Percentiles rank a stretch among this genome's conserved stretches.
Conservation (phyloP, 2,113 vertebrate species). For the Mirza zaza region DNA sequence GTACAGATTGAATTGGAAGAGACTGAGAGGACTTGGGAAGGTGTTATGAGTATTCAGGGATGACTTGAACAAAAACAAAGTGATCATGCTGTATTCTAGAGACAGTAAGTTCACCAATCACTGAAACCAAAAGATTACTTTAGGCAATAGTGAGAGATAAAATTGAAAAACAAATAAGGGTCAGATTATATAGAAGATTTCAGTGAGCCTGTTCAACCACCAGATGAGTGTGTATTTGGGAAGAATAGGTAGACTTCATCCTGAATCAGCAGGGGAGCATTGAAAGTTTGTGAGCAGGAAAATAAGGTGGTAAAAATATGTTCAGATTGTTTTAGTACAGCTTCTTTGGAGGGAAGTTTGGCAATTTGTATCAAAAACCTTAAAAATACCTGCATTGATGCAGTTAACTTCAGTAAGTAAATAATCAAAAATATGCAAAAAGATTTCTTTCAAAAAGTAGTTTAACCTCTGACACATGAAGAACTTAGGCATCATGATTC, state of each 20-base stretch:
- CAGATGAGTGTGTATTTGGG: neutral
- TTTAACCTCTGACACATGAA: neutral
- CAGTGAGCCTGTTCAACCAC: neutral
- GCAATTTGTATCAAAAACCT: neutral
- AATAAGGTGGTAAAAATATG: neutral
- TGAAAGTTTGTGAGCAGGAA: conserved; percentile 9
- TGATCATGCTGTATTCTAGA: neutral
- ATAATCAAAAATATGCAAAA: neutral
- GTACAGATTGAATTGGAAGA: neutral
- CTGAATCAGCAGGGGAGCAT: neutral
- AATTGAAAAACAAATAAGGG: neutral
- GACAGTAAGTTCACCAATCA: neutral
- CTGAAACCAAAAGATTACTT: neutral
- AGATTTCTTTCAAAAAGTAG: neutral
- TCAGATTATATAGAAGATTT: neutral
- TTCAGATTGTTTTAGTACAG: neutral
- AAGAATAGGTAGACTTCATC: neutral
- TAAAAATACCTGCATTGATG: neutral
- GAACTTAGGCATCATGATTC: neutral
- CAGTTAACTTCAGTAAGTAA: neutral
- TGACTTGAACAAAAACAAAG: neutral
- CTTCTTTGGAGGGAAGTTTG: neutral
- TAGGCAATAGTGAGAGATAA: neutral
- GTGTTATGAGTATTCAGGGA: neutral
- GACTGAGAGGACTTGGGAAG: neutral